Base-by-base conservation (phyloP, 30 jellyfish, hydroid and myxozoan species). In the Calvadosia cruxmelitensis region DNA sequence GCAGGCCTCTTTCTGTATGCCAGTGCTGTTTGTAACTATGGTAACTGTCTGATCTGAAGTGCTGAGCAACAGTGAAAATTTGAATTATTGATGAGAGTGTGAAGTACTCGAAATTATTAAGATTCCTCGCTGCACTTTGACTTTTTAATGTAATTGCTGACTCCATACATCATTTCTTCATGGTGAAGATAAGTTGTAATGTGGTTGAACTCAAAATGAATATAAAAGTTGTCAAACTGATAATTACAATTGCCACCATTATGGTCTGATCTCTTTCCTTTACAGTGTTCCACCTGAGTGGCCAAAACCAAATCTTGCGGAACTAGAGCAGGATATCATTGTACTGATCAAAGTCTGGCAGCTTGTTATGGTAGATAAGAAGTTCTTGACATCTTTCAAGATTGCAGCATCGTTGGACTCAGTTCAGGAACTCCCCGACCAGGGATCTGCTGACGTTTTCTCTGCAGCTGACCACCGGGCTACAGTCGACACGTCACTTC, bases 301-400 rank as follows among this genome's bases (percentile, higher is more conserved):
- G 98, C 98, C 98, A 3, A 68, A 66, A 29, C 95, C 98, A 1
- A 66, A 72, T 34, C 52, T 63, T n/a, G 98, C 77, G 28, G 88
- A 64, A 28, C 74, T 90, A 32, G 69, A 82, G 31, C 71, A 78
- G 66, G 85, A 73, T 66, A 49, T 90, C 48, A 68, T 71, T 0
- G 80, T 82, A 32, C 48, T 90, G 53, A 73, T 90, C 25, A 80
- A 90, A 23, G 81, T 82, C 34, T 78, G 89, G 93, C 94, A 90
- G n/a, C 5, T 72, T 30, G 26, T 90, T 66, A 82, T 84, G 24
- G 74, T 74, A 63, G 98, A 90, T 61, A 90, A 82, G 67, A 82
- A 78, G 66, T 85, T 68, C 86, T 74, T 90, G 95, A 74, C 80
- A 66, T 75, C 94, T 42, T 81, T 69, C 34, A 51, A 50, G 31